Percentiles rank a stretch among this genome's conserved stretches.
Evolutionary conservation across 2,113 vertebrate genomes (phyloP).

Genomic region (Beaufortia kweichowensis): DNA sequence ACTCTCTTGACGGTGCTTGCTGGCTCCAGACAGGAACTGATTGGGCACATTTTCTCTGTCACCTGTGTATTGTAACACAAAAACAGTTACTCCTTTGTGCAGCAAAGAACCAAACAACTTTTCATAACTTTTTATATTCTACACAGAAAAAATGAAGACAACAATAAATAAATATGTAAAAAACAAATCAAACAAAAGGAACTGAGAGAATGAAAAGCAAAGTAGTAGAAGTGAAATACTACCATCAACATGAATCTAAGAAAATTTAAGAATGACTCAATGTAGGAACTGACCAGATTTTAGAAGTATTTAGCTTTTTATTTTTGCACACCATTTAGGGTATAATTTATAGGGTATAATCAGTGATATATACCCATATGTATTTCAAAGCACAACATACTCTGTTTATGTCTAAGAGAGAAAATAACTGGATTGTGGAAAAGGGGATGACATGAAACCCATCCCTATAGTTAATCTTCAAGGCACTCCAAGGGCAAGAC

Average conservation of each 20-base stretch:
- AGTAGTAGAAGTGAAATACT: slow-evolving; percentile 38
- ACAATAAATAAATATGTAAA: slow-evolving; percentile 42
- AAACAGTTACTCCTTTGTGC: slow-evolving; percentile 50
- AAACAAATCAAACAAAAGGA: slow-evolving; percentile 15
- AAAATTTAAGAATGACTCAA: slow-evolving; percentile 9
- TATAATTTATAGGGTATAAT: no score
- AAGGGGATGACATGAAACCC: slow-evolving; percentile 64
- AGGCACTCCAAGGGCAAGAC: slow-evolving; percentile 58
- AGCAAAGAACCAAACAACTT: not conserved
- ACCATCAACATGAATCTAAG: slow-evolving; percentile 29
- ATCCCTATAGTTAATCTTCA: slow-evolving; percentile 59
- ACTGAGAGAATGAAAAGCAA: slow-evolving; percentile 45
- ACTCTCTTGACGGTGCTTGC: slow-evolving; percentile 86
- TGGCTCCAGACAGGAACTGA: slow-evolving; percentile 80
- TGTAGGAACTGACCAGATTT: no score
- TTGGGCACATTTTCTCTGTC: slow-evolving; percentile 84
- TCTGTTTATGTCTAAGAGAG: slow-evolving; percentile 33
- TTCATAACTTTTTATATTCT: slow-evolving; percentile 10
- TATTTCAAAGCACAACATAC: slow-evolving; percentile 29
- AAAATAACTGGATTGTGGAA: slow-evolving; percentile 54
- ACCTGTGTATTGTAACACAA: slow-evolving; percentile 75
- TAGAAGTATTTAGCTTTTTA: no score
- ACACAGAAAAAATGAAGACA: slow-evolving; percentile 25
- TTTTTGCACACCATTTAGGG: no score
- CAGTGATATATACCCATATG: slow-evolving; percentile 15